Base-by-base conservation (phyloP, 2,113 vertebrate genomes). In the Leptobrachium leishanense region DNA sequence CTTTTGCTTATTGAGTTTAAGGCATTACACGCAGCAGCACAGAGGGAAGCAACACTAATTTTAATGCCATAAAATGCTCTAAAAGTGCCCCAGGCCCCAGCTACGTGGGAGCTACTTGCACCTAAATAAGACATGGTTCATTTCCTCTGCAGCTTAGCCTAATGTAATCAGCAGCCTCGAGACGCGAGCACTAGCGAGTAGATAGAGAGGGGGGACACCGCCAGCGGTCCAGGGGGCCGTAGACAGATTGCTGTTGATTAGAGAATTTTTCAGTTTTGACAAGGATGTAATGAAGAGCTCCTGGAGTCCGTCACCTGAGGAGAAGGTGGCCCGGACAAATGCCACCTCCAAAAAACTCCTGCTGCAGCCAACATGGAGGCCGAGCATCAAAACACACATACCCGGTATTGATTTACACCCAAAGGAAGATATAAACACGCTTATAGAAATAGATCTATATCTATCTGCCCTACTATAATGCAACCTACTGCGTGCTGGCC, bases 231-330 rank as follows among this genome's bases (percentile, higher is more conserved):
- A 86, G 83, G 88, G 85, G 91, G 89, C 90, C 6, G 83, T 83
- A 0, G 90, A 86, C 85, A 92, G 89, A 89, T 84, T 87, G 90
- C 91, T 84, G 90, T 90, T 94, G 92, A 93, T 94, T 92, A 92
- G 90, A 92, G 92, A 87, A 94, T 93, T 93, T 92, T 93, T 94
- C 93, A 94, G 91, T 92, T 94, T 92, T 93, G 93, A 94, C 93
- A 93, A 92, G 93, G 86, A 81, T 88, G 91, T 93, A 93, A 94
- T 93, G 90, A 92, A 94, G 91, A 93, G 91, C 88, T 90, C 88
- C 88, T 90, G 92, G 92, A 94, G 90, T 92, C 89, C 90, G 90
- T 92, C 86, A 94, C 91, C 92, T 93, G 87, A 84, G 85, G 82
- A 87, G 82, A 66, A 75, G 78, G 74, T 68, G 64, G 74, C 78